These are phyloP conservation scores for Apodemus agrarius DNA, from an alignment of 2,797 vertebrate species.

Conservation along the genomic window DNA sequence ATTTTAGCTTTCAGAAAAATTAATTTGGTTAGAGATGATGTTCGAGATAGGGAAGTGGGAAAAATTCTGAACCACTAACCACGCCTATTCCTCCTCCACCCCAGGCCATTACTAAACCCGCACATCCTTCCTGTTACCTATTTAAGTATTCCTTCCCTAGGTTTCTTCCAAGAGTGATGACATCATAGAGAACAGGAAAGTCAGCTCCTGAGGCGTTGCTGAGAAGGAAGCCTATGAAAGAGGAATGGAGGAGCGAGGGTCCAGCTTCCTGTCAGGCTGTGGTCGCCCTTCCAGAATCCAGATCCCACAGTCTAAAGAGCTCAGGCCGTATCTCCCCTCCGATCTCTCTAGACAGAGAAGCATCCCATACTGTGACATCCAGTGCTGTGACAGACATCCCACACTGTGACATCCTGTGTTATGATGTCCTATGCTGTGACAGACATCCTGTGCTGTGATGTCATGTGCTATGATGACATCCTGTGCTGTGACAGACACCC, in stretches of 20 bases:
- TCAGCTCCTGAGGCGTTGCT: not conserved
- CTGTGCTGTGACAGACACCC: too few species aligned
- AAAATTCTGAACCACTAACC: slow-evolving; percentile 66
- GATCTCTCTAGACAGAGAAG: not conserved
- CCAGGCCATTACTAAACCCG: slow-evolving; percentile 62
- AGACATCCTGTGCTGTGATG: not conserved
- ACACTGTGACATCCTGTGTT: not conserved
- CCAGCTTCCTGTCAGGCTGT: not conserved
- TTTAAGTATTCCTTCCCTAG: slow-evolving; percentile 7
- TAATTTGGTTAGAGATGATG: slow-evolving; percentile 59
- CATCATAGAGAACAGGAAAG: slow-evolving; percentile 47
- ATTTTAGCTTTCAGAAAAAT: slow-evolving; percentile 76
- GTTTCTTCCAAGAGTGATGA: not conserved
- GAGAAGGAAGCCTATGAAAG: not conserved
- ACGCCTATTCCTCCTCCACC: slow-evolving; percentile 20
- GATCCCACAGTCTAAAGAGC: not conserved
- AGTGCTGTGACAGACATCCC: not conserved
- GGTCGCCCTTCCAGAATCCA: not conserved
- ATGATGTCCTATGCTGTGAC: not conserved
- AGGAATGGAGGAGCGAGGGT: not conserved
- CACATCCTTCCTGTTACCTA: slow-evolving; percentile 42
- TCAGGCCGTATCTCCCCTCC: rapidly evolving
- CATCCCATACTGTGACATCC: too few species aligned
- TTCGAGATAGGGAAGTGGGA: slow-evolving; percentile 61
- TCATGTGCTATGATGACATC: not conserved